phyloP scores from a whole-genome alignment of 2,797 vertebrate genomes.

The Chaunax sp. region DNA sequence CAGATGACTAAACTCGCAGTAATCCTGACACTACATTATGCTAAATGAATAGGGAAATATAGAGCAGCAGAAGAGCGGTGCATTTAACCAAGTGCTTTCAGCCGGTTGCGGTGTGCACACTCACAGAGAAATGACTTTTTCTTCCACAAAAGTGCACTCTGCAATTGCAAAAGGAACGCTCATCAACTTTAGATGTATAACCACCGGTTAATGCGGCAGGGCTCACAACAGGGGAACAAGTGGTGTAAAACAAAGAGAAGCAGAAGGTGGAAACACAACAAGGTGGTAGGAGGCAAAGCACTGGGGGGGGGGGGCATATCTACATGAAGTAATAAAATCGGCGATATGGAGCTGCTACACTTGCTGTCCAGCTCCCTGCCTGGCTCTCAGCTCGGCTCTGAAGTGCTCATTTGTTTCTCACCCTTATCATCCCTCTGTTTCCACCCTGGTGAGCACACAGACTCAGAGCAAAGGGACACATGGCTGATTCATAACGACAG shows the following conservation, averaged over 20 bases:
- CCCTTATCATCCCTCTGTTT: conserved; percentile 41
- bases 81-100: conserved; percentile 61
- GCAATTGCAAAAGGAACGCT: conserved; percentile 40
- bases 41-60: conserved; percentile 64
- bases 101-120: conserved; percentile 12
- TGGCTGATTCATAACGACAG: conserved; percentile 14
- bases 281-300: conserved; percentile 8
- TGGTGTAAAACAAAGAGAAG: conserved; percentile 27
- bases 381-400: conserved; percentile 18
- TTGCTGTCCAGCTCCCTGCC: conserved; percentile 14
- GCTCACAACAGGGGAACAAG: conserved; percentile 24
- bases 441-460: conserved; percentile 13
- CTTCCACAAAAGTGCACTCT: conserved; percentile 38
- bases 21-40: conserved; percentile 35
- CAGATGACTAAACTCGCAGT: conserved; percentile 57
- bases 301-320: conserved; percentile 32
- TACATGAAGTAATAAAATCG: conserved; percentile 50
- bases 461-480: conserved; percentile 8
- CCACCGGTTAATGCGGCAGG: conserved; percentile 22
- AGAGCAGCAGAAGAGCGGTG: conserved; percentile 48
- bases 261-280: conserved; percentile 23
- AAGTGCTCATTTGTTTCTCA: conserved; percentile 49
- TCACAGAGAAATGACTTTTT: conserved; percentile 24
- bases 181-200: conserved; percentile 67
- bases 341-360: conserved; percentile 25